Percentiles rank a stretch among this genome's conserved stretches.
phyloP scores from a whole-genome alignment of 2,113 vertebrate species.

The Oenanthe oenanthe region DNA sequence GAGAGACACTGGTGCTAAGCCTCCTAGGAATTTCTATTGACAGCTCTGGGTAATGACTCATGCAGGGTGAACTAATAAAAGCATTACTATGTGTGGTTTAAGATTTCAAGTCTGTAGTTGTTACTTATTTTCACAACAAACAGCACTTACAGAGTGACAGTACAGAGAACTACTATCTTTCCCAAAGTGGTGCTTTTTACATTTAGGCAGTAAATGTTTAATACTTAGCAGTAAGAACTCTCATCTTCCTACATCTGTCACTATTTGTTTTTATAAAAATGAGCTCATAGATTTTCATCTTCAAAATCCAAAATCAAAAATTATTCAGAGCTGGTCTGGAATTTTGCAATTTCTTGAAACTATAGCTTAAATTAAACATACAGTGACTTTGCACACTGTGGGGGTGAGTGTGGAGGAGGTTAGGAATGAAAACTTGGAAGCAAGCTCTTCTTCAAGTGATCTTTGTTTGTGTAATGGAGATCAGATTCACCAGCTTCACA shows the following conservation, averaged over 20 bases:
- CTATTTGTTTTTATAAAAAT: not conserved
- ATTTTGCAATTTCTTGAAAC: not conserved
- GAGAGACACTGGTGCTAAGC: not conserved
- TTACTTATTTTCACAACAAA: not conserved
- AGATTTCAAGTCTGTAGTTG: not conserved
- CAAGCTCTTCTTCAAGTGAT: not conserved
- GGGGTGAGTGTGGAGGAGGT: not conserved
- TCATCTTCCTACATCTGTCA: not conserved
- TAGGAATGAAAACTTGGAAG: not conserved
- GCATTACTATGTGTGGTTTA: not conserved
- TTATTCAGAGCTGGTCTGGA: not conserved
- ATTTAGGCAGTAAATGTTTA: not conserved
- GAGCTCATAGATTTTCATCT: not conserved
- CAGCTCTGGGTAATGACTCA: not conserved
- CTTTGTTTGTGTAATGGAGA: not conserved
- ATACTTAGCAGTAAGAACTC: not conserved
- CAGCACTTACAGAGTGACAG: not conserved
- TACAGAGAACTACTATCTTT: not conserved
- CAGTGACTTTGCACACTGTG: not conserved
- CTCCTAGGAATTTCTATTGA: not conserved
- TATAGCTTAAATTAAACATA: not conserved
- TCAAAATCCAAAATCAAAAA: not conserved
- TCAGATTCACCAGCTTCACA: not conserved
- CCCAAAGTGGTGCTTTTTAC: not conserved
- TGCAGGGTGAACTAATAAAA: not conserved